phyloP scores from a whole-genome alignment of 2,797 vertebrate genomes.

The Buceros bicornis region DNA sequence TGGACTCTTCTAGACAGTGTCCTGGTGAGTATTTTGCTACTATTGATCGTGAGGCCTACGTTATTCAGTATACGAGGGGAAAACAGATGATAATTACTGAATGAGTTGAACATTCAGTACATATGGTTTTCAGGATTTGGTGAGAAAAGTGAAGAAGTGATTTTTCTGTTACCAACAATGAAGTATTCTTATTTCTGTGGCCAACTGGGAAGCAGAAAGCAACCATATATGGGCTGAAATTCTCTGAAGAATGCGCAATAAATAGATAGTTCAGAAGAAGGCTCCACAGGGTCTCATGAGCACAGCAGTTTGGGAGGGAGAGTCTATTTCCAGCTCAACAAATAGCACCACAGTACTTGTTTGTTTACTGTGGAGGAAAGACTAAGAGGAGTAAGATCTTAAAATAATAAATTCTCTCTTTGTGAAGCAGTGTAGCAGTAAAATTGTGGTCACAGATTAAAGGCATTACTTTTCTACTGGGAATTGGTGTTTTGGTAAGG shows the following conservation, averaged over 20 bases:
- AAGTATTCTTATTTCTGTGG: constrained; percentile 4
- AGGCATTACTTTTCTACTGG: neutral
- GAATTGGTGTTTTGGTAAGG: neutral
- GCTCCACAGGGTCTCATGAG: neutral
- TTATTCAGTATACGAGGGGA: neutral
- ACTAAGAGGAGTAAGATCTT: neutral
- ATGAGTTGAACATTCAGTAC: neutral
- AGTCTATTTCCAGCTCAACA: constrained; percentile 13
- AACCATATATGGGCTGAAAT: constrained; percentile 45
- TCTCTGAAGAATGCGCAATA: constrained; percentile 32
- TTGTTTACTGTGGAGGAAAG: neutral
- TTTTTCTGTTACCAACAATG: neutral
- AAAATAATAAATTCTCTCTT: neutral
- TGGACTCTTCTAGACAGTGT: neutral
- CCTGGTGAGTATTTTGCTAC: neutral
- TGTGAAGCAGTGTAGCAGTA: fast-evolving
- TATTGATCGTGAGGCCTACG: neutral
- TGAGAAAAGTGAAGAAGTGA: neutral
- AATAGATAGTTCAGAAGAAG: constrained; percentile 37
- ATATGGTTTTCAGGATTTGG: neutral
- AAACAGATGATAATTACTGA: neutral
- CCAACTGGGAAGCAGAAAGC: neutral
- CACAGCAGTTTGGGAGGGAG: neutral
- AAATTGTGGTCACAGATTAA: neutral
- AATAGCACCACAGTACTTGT: neutral